Conservation (phyloP, 1,140 invertebrate genomes). For the Saccostrea echinata region DNA sequence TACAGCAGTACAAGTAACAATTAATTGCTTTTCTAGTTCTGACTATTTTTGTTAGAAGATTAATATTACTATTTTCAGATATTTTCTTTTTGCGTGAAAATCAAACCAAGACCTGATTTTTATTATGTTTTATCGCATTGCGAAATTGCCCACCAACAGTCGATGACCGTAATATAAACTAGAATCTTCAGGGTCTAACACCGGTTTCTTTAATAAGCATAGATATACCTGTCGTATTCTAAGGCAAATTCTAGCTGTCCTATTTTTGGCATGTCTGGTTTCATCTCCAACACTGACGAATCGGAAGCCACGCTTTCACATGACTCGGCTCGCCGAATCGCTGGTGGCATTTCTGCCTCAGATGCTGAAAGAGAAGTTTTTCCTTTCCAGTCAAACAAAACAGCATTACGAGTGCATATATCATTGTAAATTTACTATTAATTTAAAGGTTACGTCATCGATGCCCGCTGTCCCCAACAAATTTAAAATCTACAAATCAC, state of each 20-base stretch:
- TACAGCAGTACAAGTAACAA: not conserved
- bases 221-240: conserved; percentile 86
- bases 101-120: too few relatives aligned
- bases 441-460: too few relatives aligned
- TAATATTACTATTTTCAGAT: not conserved
- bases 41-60: not conserved
- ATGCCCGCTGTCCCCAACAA: too few relatives aligned
- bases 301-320: conserved; percentile 92
- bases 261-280: conserved; percentile 86
- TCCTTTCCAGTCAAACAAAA: too few relatives aligned
- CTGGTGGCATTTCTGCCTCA: conserved; percentile 73
- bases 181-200: not conserved
- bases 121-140: too few relatives aligned
- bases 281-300: conserved; percentile 87
- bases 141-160: not conserved
- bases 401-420: too few relatives aligned
- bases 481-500: too few relatives aligned
- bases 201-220: not conserved
- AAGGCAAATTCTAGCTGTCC: conserved; percentile 89
- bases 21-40: not conserved
- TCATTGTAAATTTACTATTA: too few relatives aligned
- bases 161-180: not conserved
- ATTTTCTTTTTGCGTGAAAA: not conserved
- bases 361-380: conserved; percentile 63
- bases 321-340: conserved; percentile 85